Conservation (phyloP, 2,888 invertebrate genomes). For the Pinctada fucata region DNA sequence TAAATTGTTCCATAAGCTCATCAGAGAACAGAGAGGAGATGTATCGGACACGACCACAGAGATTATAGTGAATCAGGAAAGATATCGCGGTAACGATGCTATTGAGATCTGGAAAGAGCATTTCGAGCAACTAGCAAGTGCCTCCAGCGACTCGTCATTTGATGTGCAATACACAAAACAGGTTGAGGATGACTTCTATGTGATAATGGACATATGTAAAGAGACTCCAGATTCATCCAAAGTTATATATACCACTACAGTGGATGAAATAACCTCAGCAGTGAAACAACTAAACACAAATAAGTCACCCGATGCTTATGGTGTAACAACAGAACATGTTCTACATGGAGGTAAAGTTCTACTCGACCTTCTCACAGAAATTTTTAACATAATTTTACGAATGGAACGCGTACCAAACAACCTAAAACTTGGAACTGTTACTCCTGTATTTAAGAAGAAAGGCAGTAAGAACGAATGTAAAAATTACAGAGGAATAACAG, state of each 20-base stretch:
- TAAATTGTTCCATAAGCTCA: background rate
- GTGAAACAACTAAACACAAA: background rate
- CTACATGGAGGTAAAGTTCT: background rate
- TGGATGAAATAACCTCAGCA: background rate
- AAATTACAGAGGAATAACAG: constrained; percentile 19
- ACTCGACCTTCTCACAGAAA: background rate
- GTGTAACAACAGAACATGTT: background rate
- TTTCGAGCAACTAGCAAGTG: background rate
- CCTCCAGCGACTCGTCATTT: background rate
- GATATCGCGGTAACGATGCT: background rate
- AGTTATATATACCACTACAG: too few species aligned
- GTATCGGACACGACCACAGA: background rate
- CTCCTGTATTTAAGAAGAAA: constrained; percentile 24
- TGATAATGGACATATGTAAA: too few species aligned
- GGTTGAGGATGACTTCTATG: too few species aligned
- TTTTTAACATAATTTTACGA: background rate
- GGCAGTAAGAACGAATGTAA: constrained; percentile 13
- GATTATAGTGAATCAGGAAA: background rate
- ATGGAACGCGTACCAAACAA: background rate
- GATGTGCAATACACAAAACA: background rate
- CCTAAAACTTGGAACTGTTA: constrained; percentile 1
- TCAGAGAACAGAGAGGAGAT: background rate
- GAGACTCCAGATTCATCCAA: background rate
- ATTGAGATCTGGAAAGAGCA: background rate
- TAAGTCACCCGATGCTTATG: background rate